Conservation (phyloP, 1,140 invertebrate species). For the Mycetomoellerius zeteki region DNA sequence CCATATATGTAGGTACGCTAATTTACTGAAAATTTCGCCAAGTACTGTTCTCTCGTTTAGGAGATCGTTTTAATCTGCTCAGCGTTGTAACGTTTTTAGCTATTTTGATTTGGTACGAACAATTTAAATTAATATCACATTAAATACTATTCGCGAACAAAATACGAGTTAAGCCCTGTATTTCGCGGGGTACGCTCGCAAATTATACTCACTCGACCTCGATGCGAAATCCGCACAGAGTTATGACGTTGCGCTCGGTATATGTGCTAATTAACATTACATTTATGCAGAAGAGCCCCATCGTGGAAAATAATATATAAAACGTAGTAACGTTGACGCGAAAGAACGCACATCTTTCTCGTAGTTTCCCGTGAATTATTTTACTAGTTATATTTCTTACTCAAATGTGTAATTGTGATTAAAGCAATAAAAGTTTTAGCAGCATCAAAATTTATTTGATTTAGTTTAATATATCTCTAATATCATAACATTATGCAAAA, state of each 20-base stretch:
- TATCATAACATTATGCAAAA: background rate
- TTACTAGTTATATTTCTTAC: background rate
- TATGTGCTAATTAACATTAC: constrained; percentile 58
- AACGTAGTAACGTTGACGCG: constrained; percentile 18
- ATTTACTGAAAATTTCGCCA: constrained; percentile 31
- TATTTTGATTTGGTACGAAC: constrained; percentile 41
- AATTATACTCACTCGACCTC: constrained; percentile 49
- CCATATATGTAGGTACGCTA: constrained; percentile 14
- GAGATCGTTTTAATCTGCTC: constrained; percentile 31
- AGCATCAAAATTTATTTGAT: background rate
- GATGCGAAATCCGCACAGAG: constrained; percentile 50
- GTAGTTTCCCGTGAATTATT: constrained; percentile 30
- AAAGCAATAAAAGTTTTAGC: constrained; percentile 16
- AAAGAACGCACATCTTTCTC: constrained; percentile 37
- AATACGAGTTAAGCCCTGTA: constrained; percentile 37
- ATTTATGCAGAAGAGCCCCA: constrained; percentile 41
- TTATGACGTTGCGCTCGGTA: constrained; percentile 42
- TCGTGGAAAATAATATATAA: constrained; percentile 45
- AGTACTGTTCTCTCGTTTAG: background rate
- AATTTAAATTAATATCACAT: constrained; percentile 57
- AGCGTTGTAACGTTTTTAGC: constrained; percentile 24
- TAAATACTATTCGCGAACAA: constrained; percentile 35
- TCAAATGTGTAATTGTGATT: constrained; percentile 1
- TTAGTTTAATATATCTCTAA: background rate
- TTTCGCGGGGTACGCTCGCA: constrained; percentile 3